A percentile compares a stretch with the other conserved stretches of the same genome.
Conservation (phyloP, 2,888 invertebrate genomes). For the Rhodophaea formosa region DNA sequence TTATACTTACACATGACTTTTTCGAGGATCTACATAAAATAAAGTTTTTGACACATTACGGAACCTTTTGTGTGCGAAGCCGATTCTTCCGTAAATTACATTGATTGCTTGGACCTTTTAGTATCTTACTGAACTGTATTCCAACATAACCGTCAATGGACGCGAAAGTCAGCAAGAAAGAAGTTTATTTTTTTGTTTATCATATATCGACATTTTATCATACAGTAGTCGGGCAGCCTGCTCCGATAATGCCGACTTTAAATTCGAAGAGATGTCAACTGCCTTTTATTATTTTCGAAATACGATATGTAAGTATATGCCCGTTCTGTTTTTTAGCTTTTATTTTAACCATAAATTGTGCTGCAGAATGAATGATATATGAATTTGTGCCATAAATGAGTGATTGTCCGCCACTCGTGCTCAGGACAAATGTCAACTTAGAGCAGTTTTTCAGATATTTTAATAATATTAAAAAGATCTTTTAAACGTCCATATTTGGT, state of each 20-base stretch:
- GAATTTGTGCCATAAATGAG: neutral
- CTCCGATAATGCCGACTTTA: conserved; percentile 1
- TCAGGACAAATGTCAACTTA: neutral
- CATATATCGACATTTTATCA: conserved; percentile 1
- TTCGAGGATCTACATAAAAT: too few species aligned
- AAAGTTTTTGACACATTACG: too few species aligned
- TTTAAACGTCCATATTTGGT: too few species aligned
- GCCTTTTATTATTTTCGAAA: conserved; percentile 9
- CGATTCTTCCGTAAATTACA: neutral
- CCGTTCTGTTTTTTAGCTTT: neutral
- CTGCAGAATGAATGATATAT: neutral
- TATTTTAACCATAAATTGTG: neutral
- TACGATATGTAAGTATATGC: neutral
- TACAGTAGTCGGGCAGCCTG: conserved; percentile 1
- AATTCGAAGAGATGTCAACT: conserved; percentile 9
- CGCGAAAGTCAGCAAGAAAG: neutral
- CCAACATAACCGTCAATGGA: neutral
- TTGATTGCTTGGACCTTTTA: neutral
- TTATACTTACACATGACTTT: too few species aligned
- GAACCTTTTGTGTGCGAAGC: too few species aligned
- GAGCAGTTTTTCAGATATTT: neutral
- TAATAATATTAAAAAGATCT: too few species aligned
- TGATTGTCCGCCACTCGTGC: neutral
- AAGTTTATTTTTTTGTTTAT: neutral
- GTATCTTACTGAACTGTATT: neutral